A percentile compares a stretch with the other conserved stretches of the same genome.
Evolutionary conservation across 2,113 vertebrate species (phyloP).

Genomic region (Platycercus adscitus): DNA sequence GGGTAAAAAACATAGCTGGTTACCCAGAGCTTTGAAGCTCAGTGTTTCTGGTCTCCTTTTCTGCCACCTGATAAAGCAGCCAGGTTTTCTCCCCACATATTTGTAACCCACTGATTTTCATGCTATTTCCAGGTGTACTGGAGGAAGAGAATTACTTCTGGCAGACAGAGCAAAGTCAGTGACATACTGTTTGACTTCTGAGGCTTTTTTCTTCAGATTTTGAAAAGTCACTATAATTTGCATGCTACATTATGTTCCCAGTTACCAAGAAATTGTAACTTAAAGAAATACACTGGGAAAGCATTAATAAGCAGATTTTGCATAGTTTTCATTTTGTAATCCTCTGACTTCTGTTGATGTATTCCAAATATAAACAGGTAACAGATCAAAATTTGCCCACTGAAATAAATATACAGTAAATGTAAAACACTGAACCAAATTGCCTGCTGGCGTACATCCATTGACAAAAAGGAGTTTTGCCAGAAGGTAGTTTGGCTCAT

Average conservation of each 20-base stretch:
- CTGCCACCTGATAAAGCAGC: not conserved
- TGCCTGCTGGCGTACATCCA: constrained; percentile 41
- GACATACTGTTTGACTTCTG: not conserved
- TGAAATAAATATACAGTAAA: constrained; percentile 15
- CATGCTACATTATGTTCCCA: not conserved
- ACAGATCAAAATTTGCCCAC: constrained; percentile 47
- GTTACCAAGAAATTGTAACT: not conserved
- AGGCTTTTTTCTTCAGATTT: not conserved
- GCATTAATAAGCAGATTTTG: constrained; percentile 31
- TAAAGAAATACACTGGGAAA: not conserved
- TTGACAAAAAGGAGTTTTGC: constrained; percentile 49
- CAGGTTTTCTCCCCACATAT: not conserved
- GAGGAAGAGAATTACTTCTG: not conserved
- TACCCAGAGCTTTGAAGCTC: not conserved
- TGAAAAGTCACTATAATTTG: not conserved
- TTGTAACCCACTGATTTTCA: not conserved
- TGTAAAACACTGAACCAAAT: constrained; percentile 47
- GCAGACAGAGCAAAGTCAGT: not conserved
- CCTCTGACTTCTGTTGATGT: constrained; percentile 23
- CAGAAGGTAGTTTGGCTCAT: constrained; percentile 66
- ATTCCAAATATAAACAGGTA: constrained; percentile 57
- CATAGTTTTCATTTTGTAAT: not conserved
- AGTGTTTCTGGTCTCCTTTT: not conserved
- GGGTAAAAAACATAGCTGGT: not conserved
- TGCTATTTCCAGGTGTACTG: not conserved